Evolutionary conservation across 2,888 invertebrate species (phyloP).

Genomic region (Leptura quadrifasciata): DNA sequence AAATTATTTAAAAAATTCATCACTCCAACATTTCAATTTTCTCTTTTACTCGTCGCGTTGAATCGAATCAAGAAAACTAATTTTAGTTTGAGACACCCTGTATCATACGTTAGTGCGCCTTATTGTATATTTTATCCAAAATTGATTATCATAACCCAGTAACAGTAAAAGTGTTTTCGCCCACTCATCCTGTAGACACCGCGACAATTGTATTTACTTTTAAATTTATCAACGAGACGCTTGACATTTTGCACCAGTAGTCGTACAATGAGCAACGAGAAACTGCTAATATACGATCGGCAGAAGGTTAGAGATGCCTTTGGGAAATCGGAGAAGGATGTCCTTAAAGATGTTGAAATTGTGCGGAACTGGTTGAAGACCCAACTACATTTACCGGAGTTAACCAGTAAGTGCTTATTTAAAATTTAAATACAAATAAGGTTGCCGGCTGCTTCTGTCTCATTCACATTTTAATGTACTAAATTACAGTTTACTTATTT

Average conservation of each 20-base stretch:
- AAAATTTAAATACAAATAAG: background rate
- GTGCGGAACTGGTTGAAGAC: slow-evolving; percentile 20
- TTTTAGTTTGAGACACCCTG: too few relatives aligned
- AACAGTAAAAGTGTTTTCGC: background rate
- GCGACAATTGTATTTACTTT: background rate
- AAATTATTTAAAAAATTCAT: too few relatives aligned
- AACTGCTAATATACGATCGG: background rate
- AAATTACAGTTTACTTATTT: too few relatives aligned
- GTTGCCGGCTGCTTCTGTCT: background rate
- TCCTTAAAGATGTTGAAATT: slow-evolving; percentile 13
- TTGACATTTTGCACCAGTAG: background rate
- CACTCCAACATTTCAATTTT: too few relatives aligned
- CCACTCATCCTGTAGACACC: background rate
- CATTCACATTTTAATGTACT: too few relatives aligned
- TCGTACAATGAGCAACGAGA: background rate
- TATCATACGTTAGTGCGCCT: too few relatives aligned
- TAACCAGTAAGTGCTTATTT: slow-evolving; percentile 17
- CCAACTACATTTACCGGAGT: slow-evolving; percentile 22
- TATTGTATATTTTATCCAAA: too few relatives aligned
- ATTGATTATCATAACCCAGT: too few relatives aligned
- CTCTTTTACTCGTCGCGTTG: too few relatives aligned
- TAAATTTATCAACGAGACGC: background rate
- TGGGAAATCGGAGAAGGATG: slow-evolving; percentile 30
- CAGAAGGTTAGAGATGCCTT: slow-evolving; percentile 7
- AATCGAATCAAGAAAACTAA: too few relatives aligned